Evolutionary conservation across 2,888 invertebrate species (phyloP), one percentile per base, ranked within the genome.

Genomic region (Drosophila lacicola): DNA sequence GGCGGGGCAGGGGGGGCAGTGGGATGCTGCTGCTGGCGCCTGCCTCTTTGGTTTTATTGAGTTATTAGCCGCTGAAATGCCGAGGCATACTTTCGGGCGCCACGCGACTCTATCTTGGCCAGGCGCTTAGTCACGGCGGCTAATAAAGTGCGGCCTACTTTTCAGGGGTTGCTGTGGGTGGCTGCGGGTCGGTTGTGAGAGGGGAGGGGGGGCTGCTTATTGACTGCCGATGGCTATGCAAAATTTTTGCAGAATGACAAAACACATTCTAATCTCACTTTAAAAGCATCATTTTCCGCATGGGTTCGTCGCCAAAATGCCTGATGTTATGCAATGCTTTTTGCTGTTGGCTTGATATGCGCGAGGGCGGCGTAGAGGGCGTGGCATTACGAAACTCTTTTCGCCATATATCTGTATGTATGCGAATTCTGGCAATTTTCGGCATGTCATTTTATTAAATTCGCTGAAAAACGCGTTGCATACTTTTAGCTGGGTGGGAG

Each of bases 211-310:
- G 17, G 37, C 14, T 25, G 17, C 53, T 70, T 60, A 80, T 69
- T 80, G 76, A 62, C 67, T 62, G 45, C 44, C 78, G 54, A 70
- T 73, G 63, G 72, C 64, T 58, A 64, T 65, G 71, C 70, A 82
- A 74, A 88, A 74, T 65, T 64, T 49, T 33, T 42, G 2, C n/a
- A 2, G 44, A 54, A 80, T 83, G 83, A 83, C 83, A 64, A 57
- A 60, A 66, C 80, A 79, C 56, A 73, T 78, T 78, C 61, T 47
- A 64, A 76, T 56, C 67, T 66, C 58, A 57, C 66, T 68, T 72
- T 72, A 87, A 90, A 84, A 90, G 81, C 85, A 84, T 83, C 78
- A 91, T 90, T 90, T 90, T 89, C 85, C 88, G 82, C 85, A 75
- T 88, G 87, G 74, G 76, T 85, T 69, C 82, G 13, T 5, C 11